These are phyloP conservation scores for Endotricha flammealis DNA, from an alignment of 2,888 invertebrate species.

Conservation along the genomic window DNA sequence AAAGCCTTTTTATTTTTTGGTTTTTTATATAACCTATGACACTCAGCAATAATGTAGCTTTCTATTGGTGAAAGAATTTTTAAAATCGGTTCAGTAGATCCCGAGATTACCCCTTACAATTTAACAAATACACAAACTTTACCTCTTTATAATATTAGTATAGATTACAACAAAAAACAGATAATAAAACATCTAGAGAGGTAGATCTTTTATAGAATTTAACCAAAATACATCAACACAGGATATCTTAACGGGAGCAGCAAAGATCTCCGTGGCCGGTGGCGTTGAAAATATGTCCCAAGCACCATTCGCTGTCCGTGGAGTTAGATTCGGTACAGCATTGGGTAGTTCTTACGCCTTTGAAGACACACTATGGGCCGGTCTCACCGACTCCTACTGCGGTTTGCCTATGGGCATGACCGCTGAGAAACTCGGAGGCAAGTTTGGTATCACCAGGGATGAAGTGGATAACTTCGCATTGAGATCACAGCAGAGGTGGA, in stretches of 20 bases:
- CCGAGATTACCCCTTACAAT: no score
- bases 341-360: slow-evolving; percentile 87
- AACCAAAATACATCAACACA: no score
- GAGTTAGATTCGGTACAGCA: slow-evolving; percentile 91
- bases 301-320: slow-evolving; percentile 90
- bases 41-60: no score
- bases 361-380: slow-evolving; percentile 94
- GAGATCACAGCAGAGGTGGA: slow-evolving; percentile 92
- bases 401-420: slow-evolving; percentile 97
- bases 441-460: slow-evolving; percentile 87
- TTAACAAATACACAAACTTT: no score
- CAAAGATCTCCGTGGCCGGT: slow-evolving; percentile 92
- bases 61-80: no score
- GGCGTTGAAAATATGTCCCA: slow-evolving; percentile 98
- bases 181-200: no score
- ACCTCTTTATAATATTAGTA: no score
- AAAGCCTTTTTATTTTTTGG: no score
- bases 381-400: slow-evolving; percentile 90
- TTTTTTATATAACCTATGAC: no score
- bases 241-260: slow-evolving; percentile 92
- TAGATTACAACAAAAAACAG: no score
- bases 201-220: no score
- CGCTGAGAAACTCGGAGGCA: slow-evolving; percentile 91
- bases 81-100: no score
- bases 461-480: slow-evolving; percentile 92